Percentiles rank a stretch among this genome's conserved stretches.
Conservation (phyloP, 2,113 vertebrate species). For the Propithecus coquereli region DNA sequence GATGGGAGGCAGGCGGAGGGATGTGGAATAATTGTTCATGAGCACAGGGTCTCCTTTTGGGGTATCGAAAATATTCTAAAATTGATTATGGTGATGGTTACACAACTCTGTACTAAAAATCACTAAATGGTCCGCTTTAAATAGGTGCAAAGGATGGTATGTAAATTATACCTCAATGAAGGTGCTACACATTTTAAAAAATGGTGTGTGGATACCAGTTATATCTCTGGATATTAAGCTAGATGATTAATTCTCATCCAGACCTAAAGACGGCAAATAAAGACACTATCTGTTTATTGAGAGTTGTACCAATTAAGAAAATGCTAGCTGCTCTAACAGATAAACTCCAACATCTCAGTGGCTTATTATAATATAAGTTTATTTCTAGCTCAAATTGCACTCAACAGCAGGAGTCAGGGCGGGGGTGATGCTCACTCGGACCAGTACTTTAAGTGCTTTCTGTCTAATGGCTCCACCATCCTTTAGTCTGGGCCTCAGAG, state of each 20-base stretch:
- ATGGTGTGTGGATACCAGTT: not conserved
- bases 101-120: not conserved
- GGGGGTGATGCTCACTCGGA: not conserved
- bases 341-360: not conserved
- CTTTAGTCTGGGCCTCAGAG: not conserved
- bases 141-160: not conserved
- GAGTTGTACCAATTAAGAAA: not conserved
- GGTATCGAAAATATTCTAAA: not conserved
- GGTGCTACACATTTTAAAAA: not conserved
- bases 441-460: not conserved
- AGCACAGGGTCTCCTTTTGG: not conserved
- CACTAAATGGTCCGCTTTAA: not conserved
- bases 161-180: not conserved
- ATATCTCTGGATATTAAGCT: not conserved
- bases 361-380: not conserved
- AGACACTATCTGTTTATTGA: not conserved
- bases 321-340: not conserved
- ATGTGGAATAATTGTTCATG: not conserved
- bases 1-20: not conserved
- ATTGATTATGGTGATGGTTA: not conserved
- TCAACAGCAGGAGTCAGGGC: not conserved
- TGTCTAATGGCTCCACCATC: not conserved
- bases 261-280: constrained; percentile 1
- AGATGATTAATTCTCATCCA: not conserved
- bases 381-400: constrained; percentile 7